phyloP scores from a whole-genome alignment of 1,140 invertebrate genomes.

The Danaus plexippus region DNA sequence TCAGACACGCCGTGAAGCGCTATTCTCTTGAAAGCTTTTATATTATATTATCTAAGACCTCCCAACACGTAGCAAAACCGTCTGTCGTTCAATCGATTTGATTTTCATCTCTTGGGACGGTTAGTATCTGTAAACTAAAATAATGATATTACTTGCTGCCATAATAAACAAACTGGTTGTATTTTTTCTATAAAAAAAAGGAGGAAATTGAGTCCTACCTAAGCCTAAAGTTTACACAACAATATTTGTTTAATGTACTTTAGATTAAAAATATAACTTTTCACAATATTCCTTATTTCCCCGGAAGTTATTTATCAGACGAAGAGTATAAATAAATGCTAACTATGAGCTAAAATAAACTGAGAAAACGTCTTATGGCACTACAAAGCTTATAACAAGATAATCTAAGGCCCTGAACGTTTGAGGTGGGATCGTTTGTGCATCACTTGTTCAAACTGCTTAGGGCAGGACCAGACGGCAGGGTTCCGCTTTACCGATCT shows the following conservation, averaged over 20 bases:
- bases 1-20: conserved; percentile 63
- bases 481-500: conserved; percentile 44
- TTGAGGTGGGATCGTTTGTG: conserved; percentile 20
- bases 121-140: too few relatives aligned
- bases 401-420: conserved; percentile 23
- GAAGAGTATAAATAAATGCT: too few relatives aligned
- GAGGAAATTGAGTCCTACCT: too few relatives aligned
- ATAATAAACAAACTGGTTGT: too few relatives aligned
- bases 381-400: conserved; percentile 25
- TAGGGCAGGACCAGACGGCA: conserved; percentile 41
- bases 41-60: conserved; percentile 71
- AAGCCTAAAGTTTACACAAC: too few relatives aligned
- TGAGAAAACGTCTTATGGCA: conserved; percentile 15
- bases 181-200: too few relatives aligned
- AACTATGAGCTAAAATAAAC: too few relatives aligned
- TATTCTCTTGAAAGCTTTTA: conserved; percentile 71
- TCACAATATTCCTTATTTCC: too few relatives aligned
- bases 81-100: conserved; percentile 65
- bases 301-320: too few relatives aligned
- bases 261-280: too few relatives aligned
- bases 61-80: conserved; percentile 65
- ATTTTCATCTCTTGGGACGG: conserved; percentile 47
- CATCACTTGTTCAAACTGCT: conserved; percentile 47
- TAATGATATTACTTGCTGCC: too few relatives aligned
- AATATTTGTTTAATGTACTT: too few relatives aligned